Evolutionary conservation across 2,797 vertebrate species (phyloP).

Genomic region (Heliangelus exortis): DNA sequence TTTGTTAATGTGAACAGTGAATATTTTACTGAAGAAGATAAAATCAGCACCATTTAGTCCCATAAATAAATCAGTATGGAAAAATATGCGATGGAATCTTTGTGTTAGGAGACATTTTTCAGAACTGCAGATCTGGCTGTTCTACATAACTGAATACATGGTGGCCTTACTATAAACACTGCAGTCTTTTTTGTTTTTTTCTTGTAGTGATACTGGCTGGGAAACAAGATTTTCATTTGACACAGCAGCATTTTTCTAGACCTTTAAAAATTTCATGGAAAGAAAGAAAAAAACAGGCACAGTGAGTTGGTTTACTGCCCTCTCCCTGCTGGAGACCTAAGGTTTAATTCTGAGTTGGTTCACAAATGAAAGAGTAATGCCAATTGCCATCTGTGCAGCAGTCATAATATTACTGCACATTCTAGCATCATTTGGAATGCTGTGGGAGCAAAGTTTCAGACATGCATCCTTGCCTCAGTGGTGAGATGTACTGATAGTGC

Average conservation of each 20-base stretch:
- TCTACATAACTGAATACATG: background rate
- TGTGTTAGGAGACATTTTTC: background rate
- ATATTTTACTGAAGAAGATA: background rate
- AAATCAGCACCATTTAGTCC: background rate
- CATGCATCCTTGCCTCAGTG: background rate
- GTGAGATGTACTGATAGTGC: background rate
- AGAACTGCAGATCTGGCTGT: background rate
- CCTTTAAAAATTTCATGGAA: background rate
- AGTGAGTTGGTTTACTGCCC: background rate
- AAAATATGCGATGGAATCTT: background rate
- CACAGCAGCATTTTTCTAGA: background rate
- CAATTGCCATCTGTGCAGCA: slow-evolving; percentile 27
- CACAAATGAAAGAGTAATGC: slow-evolving; percentile 2
- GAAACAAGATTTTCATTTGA: background rate
- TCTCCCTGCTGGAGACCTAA: background rate
- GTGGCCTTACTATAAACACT: background rate
- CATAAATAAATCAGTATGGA: background rate
- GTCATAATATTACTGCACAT: background rate
- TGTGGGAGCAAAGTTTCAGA: background rate
- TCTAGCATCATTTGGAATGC: background rate
- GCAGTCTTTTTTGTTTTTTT: background rate
- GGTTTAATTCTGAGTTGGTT: background rate
- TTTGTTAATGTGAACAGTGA: background rate
- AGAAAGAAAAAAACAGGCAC: background rate
- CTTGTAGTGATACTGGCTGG: background rate